Evolutionary conservation across 1,140 invertebrate species (phyloP).

Genomic region (Popillia japonica): DNA sequence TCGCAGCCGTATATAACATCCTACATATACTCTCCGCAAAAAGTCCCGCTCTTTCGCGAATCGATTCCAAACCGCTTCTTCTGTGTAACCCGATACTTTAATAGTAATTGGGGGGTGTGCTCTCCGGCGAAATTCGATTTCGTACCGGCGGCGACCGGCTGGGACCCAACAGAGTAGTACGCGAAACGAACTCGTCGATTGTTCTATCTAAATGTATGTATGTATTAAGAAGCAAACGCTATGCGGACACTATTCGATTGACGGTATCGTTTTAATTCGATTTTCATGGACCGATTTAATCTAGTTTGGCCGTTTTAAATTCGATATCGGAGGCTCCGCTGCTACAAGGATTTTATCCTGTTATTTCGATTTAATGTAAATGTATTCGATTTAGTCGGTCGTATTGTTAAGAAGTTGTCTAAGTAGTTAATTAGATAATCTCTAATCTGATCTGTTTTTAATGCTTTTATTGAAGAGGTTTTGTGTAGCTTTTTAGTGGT

Average conservation of each 20-base stretch:
- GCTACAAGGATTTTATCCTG: not conserved
- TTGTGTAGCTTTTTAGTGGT: too few species aligned
- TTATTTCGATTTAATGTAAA: not conserved
- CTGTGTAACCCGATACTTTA: conserved; percentile 28
- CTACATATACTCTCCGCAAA: not conserved
- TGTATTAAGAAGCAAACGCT: too few species aligned
- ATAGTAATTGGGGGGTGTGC: conserved; percentile 11
- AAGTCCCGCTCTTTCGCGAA: not conserved
- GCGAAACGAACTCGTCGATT: not conserved
- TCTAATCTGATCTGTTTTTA: too few species aligned
- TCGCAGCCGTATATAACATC: not conserved
- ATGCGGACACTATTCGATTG: not conserved
- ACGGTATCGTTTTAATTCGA: conserved; percentile 14
- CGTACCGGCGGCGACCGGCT: not conserved
- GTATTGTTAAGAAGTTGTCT: too few species aligned
- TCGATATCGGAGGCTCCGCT: not conserved
- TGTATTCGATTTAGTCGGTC: not conserved
- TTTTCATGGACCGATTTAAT: not conserved
- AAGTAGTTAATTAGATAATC: too few species aligned
- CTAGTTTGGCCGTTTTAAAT: not conserved
- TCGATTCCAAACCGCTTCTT: not conserved
- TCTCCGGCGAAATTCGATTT: conserved; percentile 20
- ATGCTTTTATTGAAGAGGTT: too few species aligned
- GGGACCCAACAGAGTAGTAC: not conserved
- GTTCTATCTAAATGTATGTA: not conserved